phyloP scores from a whole-genome alignment of 2,113 vertebrate species.

The Opisthocomus hoazin region DNA sequence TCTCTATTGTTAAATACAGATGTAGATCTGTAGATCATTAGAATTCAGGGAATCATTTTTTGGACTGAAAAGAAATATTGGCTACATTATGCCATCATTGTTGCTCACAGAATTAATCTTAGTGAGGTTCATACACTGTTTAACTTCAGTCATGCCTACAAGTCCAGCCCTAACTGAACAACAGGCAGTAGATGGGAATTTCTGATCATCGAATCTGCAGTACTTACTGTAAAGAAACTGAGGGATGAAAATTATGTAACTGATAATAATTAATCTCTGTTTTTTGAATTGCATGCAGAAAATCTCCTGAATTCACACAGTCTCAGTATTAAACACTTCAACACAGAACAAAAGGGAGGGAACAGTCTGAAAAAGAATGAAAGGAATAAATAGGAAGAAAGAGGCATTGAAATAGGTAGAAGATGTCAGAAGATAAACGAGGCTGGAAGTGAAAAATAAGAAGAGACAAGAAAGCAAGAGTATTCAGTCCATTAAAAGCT shows the following conservation, averaged over 20 bases:
- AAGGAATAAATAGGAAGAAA: neutral
- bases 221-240: neutral
- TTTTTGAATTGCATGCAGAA: neutral
- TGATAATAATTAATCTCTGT: neutral
- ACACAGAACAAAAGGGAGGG: neutral
- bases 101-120: neutral
- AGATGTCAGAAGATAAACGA: neutral
- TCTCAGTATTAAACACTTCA: neutral
- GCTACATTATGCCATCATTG: neutral
- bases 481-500: neutral
- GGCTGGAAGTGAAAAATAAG: neutral
- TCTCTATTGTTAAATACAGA: neutral
- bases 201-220: neutral
- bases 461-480: neutral
- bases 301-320: neutral
- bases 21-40: neutral
- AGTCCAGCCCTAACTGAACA: neutral
- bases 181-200: neutral
- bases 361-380: neutral
- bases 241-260: neutral
- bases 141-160: neutral
- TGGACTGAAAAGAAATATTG: neutral
- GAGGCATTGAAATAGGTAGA: neutral
- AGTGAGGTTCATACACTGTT: neutral
- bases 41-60: neutral